These are phyloP conservation scores for Psophia crepitans DNA, from an alignment of 2,113 vertebrate species.

Conservation along the genomic window DNA sequence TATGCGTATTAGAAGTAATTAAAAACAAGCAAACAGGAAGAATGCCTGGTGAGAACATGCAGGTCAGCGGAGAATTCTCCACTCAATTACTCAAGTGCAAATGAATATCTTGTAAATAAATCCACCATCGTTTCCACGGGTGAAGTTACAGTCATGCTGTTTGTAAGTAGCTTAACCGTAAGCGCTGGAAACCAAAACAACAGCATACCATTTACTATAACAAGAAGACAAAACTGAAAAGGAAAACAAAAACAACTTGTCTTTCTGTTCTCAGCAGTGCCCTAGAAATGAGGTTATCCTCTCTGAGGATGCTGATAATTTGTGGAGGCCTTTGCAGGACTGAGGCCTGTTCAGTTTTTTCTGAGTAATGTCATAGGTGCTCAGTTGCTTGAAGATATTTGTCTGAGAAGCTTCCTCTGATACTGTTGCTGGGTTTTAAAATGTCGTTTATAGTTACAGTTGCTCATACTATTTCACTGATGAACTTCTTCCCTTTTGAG, in stretches of 20 bases:
- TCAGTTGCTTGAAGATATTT: neutral
- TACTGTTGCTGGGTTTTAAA: neutral
- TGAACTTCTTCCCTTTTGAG: neutral
- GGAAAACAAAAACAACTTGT: neutral
- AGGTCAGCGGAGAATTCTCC: neutral
- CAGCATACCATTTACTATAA: neutral
- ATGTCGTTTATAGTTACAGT: neutral
- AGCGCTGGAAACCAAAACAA: neutral
- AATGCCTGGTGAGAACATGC: neutral
- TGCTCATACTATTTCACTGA: neutral
- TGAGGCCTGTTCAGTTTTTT: neutral
- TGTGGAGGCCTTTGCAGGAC: neutral
- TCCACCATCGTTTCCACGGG: neutral
- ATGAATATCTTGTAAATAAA: conserved; percentile 35
- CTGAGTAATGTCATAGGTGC: neutral
- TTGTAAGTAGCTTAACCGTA: neutral
- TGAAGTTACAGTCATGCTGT: conserved; percentile 10
- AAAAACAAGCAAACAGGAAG: conserved; percentile 26
- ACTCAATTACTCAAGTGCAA: neutral
- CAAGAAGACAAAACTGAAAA: neutral
- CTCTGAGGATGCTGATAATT: neutral
- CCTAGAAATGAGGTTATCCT: neutral
- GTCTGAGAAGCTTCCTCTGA: neutral
- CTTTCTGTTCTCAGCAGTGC: neutral
- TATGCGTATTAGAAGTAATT: conserved; percentile 32